Evolutionary conservation across 2,888 invertebrate genomes (phyloP).

Genomic region (Heliconius charithonia): DNA sequence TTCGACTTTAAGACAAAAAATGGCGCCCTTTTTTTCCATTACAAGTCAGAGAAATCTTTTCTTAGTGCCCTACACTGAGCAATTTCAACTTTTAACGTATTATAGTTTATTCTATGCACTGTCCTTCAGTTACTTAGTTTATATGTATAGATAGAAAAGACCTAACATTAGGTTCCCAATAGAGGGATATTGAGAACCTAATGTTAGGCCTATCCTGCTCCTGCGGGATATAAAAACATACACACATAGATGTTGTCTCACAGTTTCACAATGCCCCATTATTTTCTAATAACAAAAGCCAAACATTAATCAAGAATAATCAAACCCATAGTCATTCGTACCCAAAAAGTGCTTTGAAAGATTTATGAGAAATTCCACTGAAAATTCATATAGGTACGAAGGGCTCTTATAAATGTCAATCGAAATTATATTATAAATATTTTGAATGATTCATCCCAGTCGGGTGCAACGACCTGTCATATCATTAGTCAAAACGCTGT

Average conservation of each 20-base stretch:
- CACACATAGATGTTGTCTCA: not conserved
- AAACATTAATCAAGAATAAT: constrained; percentile 9
- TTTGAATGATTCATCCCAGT: constrained; percentile 47
- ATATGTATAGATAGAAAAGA: no score
- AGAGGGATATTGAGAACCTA: no score
- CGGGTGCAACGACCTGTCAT: constrained; percentile 50
- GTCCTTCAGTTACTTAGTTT: no score
- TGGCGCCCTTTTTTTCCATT: no score
- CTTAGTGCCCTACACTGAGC: no score
- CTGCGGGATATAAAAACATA: not conserved
- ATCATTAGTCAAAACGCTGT: constrained; percentile 52
- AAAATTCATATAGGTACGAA: constrained; percentile 14
- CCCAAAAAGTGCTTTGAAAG: not conserved
- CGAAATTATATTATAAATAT: constrained; percentile 50
- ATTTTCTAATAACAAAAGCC: not conserved
- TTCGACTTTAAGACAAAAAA: no score
- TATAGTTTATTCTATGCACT: no score
- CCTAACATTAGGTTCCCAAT: no score
- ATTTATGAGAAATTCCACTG: constrained; percentile 15
- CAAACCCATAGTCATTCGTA: not conserved
- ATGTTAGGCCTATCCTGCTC: no score
- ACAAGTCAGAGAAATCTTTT: no score
- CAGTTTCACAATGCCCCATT: not conserved
- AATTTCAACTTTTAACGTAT: no score
- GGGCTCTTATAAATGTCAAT: constrained; percentile 41